Evolutionary conservation across 2,888 invertebrate genomes (phyloP).

Genomic region (Sphaerophoria taeniata): DNA sequence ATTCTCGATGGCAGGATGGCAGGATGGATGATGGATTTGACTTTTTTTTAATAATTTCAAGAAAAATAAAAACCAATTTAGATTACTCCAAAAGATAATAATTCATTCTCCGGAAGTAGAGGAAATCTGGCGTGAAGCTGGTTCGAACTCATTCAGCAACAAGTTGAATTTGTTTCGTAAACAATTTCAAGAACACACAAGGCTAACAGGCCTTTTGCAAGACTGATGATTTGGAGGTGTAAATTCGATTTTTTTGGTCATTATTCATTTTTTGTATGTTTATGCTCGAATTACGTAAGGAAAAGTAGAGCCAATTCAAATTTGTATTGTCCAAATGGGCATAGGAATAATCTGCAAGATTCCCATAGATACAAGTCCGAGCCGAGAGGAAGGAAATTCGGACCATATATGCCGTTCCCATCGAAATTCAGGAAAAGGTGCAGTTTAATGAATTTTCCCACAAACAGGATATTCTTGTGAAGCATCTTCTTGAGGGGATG

Average conservation of each 20-base stretch:
- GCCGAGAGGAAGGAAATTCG: slow-evolving; percentile 7
- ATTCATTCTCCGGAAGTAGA: slow-evolving; percentile 59
- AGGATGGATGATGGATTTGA: slow-evolving; percentile 20
- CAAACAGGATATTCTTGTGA: slow-evolving; percentile 24
- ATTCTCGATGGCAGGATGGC: too few species aligned
- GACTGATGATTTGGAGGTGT: background rate
- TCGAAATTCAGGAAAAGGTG: background rate
- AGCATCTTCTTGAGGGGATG: background rate
- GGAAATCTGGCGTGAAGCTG: slow-evolving; percentile 11
- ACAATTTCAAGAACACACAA: too few species aligned
- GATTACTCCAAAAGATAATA: slow-evolving; percentile 55
- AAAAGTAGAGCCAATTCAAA: slow-evolving; percentile 8
- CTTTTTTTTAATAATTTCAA: background rate
- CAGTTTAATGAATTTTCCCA: background rate
- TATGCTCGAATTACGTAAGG: background rate
- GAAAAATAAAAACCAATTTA: slow-evolving; percentile 51
- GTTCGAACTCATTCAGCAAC: too few species aligned
- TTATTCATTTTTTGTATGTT: background rate
- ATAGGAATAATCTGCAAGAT: background rate
- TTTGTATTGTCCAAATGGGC: background rate
- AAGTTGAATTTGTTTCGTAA: too few species aligned
- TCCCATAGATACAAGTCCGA: slow-evolving; percentile 24
- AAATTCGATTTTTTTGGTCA: slow-evolving; percentile 9
- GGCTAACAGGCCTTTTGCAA: background rate
- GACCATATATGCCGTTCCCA: slow-evolving; percentile 21